These are phyloP conservation scores for Melanerpes formicivorus DNA, from an alignment of 2,113 vertebrate species.

Conservation along the genomic window DNA sequence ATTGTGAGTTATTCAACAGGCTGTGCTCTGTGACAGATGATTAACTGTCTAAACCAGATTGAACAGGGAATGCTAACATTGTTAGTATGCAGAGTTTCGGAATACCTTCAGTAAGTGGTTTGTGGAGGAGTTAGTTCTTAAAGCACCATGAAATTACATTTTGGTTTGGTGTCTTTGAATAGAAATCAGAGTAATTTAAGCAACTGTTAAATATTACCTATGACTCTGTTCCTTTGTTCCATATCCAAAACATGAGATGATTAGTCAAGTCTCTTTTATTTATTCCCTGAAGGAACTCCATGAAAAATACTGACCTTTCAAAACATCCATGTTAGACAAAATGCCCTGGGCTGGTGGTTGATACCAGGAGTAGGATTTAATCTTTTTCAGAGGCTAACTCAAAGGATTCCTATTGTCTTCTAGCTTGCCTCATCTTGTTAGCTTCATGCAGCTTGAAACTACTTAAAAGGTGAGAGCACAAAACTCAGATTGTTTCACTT, in stretches of 20 bases:
- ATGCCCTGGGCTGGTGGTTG: background rate
- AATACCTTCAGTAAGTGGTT: background rate
- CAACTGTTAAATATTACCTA: background rate
- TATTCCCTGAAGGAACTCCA: background rate
- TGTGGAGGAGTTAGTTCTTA: background rate
- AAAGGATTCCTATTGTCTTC: background rate
- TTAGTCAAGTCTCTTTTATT: background rate
- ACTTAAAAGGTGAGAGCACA: background rate
- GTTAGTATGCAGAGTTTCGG: background rate
- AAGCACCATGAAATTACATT: background rate
- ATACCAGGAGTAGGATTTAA: background rate
- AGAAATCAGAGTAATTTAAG: background rate
- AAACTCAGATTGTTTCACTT: background rate
- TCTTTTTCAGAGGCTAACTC: background rate
- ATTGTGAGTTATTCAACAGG: background rate
- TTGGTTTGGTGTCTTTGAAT: background rate
- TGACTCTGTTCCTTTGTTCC: background rate
- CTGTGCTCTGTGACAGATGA: background rate
- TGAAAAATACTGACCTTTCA: background rate
- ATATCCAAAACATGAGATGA: background rate
- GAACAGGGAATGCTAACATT: background rate
- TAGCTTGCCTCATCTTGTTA: background rate
- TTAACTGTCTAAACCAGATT: background rate
- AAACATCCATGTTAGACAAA: background rate
- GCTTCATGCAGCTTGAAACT: background rate